These are phyloP conservation scores for Hydractinia echinata DNA, from an alignment of 30 jellyfish, hydroid and myxozoan genomes.

Conservation along the genomic window DNA sequence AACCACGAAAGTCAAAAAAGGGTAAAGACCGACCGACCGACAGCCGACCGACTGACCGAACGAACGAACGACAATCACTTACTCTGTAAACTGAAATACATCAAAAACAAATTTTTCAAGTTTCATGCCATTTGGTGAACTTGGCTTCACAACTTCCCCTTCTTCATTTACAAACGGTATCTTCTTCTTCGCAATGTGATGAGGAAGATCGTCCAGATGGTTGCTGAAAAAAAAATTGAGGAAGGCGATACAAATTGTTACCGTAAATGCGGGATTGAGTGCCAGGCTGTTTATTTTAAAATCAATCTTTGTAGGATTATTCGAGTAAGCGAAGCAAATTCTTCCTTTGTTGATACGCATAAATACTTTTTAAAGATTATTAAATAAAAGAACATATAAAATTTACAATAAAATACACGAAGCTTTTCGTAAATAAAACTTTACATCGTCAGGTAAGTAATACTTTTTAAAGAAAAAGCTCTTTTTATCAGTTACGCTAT, in stretches of 20 bases:
- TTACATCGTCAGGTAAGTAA: too few species aligned
- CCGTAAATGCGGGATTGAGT: not conserved
- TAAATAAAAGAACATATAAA: too few species aligned
- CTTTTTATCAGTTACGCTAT: too few species aligned
- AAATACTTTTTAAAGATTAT: too few species aligned
- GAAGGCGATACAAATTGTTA: not conserved
- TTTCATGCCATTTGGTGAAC: conserved; percentile 89
- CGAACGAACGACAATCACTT: conserved; percentile 4
- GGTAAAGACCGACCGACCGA: not conserved
- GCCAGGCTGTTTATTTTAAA: too few species aligned
- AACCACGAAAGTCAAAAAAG: not conserved
- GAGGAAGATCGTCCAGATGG: conserved; percentile 75
- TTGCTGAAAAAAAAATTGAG: conserved; percentile 42
- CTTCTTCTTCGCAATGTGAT: conserved; percentile 97
- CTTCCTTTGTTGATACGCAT: too few species aligned
- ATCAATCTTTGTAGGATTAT: too few species aligned
- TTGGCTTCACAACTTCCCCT: conserved; percentile 79
- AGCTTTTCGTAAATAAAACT: too few species aligned
- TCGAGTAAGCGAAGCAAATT: too few species aligned
- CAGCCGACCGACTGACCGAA: not conserved
- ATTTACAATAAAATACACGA: too few species aligned
- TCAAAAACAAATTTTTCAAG: conserved; percentile 97
- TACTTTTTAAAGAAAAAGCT: too few species aligned
- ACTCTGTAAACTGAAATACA: conserved; percentile 83
- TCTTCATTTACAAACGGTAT: conserved; percentile 74